A percentile compares a stretch with the other conserved stretches of the same genome.
Evolutionary conservation across 2,797 vertebrate genomes (phyloP).

Genomic region (Xiphorhynchus erythropygius): DNA sequence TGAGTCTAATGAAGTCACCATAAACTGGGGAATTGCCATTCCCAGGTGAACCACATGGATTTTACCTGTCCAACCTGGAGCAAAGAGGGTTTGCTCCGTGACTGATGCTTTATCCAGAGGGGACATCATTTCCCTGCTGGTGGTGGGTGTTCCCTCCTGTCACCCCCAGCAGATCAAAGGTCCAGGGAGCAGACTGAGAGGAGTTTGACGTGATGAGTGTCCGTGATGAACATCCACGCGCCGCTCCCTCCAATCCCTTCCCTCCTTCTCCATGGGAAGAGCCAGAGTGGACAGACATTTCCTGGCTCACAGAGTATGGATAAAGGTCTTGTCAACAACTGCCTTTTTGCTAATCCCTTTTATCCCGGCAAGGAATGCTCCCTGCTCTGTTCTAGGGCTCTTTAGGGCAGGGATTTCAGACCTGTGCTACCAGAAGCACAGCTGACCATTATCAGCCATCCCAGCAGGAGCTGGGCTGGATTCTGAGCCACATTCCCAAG

Average conservation of each 20-base stretch:
- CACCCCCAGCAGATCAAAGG: neutral
- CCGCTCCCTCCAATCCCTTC: neutral
- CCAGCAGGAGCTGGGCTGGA: accelerated
- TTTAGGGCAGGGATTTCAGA: neutral
- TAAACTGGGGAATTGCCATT: accelerated
- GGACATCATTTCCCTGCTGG: neutral
- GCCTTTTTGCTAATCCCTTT: slow-evolving; percentile 26
- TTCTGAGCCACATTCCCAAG: neutral
- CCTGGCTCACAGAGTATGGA: neutral
- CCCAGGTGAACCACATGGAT: neutral
- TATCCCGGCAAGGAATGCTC: neutral
- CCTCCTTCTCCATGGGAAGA: neutral
- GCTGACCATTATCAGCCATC: neutral
- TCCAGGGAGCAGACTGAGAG: neutral
- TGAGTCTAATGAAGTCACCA: accelerated
- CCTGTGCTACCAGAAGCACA: neutral
- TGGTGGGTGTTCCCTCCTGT: neutral
- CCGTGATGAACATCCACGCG: neutral
- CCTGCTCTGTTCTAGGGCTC: neutral
- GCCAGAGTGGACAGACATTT: neutral
- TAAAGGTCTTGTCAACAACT: slow-evolving; percentile 49
- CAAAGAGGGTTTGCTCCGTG: neutral
- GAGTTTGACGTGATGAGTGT: neutral
- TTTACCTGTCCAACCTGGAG: neutral
- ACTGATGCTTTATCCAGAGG: neutral